Evolutionary conservation across 2,797 vertebrate species (phyloP), one percentile per base, ranked within the genome.

Genomic region (Cichlasoma orientale): DNA sequence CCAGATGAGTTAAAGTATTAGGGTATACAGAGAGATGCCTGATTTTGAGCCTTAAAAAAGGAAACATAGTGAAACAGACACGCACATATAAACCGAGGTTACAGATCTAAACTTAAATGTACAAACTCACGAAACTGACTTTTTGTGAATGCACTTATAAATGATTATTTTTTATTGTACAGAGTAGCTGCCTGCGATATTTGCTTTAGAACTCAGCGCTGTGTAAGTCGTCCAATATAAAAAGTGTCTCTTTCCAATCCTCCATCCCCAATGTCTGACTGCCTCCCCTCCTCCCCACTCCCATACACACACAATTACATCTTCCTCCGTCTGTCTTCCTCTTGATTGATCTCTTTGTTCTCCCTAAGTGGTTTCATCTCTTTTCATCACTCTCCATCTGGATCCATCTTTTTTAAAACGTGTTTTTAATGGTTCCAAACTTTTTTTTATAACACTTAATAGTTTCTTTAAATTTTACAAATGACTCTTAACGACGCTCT

Each of bases 351-450:
- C 90, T 89, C 89, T 89, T 86, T 89, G 88, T 90, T 92, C 88
- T 89, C 78, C 80, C 88, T 88, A 92, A 92, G 91, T 90, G 90
- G 88, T 90, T 93, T 92, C 88, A 86, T 93, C 85, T 86, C 91
- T 91, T 93, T 91, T 93, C 87, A 93, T 94, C 92, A 88, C 87
- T 85, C 89, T 90, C 91, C 92, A 93, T 93, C 92, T 92, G 88
- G 89, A 88, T 84, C 88, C 88, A 84, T 90, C 87, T 86, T 91
- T 68, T 88, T 90, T 52, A 88, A 87, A 86, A 82, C 25, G 53
- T 69, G 57, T 83, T 83, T 91, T 89, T 78, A 93, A 88, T 88
- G 86, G 79, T 76, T 82, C 82, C 77, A 85, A 91, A 86, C 73
- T 79, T 72, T 79, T 77, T 82, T 83, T 78, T 75, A 88, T 81